A percentile compares a stretch with the other conserved stretches of the same genome.
These are phyloP conservation scores for Diploptera punctata DNA, from an alignment of 2,888 invertebrate genomes.

Conservation along the genomic window DNA sequence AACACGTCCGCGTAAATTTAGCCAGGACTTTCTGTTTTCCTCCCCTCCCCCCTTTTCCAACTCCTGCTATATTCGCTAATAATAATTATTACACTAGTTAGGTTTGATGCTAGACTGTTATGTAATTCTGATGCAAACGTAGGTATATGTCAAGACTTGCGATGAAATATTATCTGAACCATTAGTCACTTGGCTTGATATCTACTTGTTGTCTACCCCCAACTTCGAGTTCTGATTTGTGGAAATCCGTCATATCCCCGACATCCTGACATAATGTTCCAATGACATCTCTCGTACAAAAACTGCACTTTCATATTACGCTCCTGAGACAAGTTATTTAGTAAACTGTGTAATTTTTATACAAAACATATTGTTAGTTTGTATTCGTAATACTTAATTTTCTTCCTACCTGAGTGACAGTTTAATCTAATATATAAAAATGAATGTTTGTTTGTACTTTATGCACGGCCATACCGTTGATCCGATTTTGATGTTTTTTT, in stretches of 20 bases:
- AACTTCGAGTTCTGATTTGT: neutral
- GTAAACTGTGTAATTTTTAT: no score
- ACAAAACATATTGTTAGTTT: no score
- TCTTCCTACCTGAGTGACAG: no score
- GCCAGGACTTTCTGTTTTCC: neutral
- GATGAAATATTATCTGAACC: neutral
- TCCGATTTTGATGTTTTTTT: no score
- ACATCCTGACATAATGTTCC: no score
- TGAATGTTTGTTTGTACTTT: no score
- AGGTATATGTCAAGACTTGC: neutral
- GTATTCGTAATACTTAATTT: no score
- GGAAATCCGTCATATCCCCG: neutral
- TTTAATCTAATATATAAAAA: no score
- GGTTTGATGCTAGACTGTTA: neutral
- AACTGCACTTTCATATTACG: no score
- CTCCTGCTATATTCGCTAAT: conserved; percentile 1
- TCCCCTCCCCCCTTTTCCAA: neutral
- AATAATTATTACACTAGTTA: conserved; percentile 16
- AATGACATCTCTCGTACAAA: no score
- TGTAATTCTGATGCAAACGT: neutral
- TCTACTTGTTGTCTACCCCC: neutral
- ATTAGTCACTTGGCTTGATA: neutral
- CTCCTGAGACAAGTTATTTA: no score
- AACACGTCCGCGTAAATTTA: conserved; percentile 19
- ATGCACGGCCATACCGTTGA: no score